Evolutionary conservation across 2,113 vertebrate genomes (phyloP).

Genomic region (Macquaria australasica): DNA sequence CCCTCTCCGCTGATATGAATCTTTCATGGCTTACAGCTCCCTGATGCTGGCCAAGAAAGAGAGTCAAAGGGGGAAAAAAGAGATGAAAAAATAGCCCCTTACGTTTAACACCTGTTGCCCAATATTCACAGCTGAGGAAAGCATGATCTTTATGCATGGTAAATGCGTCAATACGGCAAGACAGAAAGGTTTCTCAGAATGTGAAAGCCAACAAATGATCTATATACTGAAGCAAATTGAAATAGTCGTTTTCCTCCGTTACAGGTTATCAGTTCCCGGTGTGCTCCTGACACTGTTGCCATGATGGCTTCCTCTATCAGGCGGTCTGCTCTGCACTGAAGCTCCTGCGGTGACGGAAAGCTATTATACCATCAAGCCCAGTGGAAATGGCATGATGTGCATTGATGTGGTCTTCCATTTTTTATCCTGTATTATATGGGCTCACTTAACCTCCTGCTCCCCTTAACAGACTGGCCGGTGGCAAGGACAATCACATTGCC

Average conservation of each 20-base stretch:
- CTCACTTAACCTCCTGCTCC: constrained; percentile 71
- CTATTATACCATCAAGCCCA: constrained; percentile 67
- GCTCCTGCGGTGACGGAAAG: constrained; percentile 64
- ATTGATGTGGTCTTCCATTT: constrained; percentile 58
- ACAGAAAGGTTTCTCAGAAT: constrained; percentile 36
- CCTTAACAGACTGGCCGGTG: constrained; percentile 44
- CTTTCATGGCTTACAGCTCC: constrained; percentile 45
- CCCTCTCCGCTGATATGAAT: constrained; percentile 54
- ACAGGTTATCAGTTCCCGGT: constrained; percentile 72
- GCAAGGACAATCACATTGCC: constrained; percentile 61
- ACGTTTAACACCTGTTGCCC: constrained; percentile 56
- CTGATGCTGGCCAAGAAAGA: constrained; percentile 34
- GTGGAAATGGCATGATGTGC: constrained; percentile 67
- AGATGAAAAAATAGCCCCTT: constrained; percentile 36
- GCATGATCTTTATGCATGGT: constrained; percentile 37
- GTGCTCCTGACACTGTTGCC: constrained; percentile 71
- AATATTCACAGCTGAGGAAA: constrained; percentile 36
- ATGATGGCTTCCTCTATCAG: constrained; percentile 73
- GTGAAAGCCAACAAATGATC: constrained; percentile 46
- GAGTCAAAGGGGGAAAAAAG: constrained; percentile 20
- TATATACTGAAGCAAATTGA: constrained; percentile 57
- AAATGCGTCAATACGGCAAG: constrained; percentile 25
- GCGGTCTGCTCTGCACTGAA: constrained; percentile 51
- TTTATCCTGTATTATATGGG: constrained; percentile 62
- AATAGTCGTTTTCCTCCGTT: constrained; percentile 59